Base-by-base conservation (phyloP, 2,797 vertebrate genomes). In the Aythya fuligula region DNA sequence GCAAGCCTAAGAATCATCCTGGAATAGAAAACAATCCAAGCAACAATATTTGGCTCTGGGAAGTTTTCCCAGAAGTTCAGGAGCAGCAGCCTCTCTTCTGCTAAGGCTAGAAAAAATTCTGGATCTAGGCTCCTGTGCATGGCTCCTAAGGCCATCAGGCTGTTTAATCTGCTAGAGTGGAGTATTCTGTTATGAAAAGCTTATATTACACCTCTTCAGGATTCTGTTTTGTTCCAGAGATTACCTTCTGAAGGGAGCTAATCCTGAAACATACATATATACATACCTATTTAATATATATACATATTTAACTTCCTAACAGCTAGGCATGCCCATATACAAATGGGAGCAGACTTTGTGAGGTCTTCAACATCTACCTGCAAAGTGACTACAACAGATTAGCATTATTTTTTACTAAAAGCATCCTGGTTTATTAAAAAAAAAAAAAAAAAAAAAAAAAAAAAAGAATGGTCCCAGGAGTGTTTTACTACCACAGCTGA, bases 11-110 rank as follows among this genome's bases (percentile, higher is more conserved):
- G 84, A 97, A 87, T 47, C 70, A 62, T 45, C 82, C 85, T 93
- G 94, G 89, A 95, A 95, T 72, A 91, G 89, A 89, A 96, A 94
- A 93, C 45, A 85, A 87, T 16, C 92, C 58, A 18, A 85, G 73
- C 78, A 77, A 87, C 75, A 84, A 53, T 72, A 84, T 85, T 81
- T 89, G 93, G 65, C 57, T 56, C 65, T 76, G 54, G 62, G 22
- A 71, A 77, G 67, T 38, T 77, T 87, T 94, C 75, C 90, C 93
- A 93, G 78, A 92, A 90, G 57, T 77, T 90, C 39, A 70, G 88
- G 38, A 61, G 38, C 20, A 67, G 61, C 17, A 79, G n/a, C 47
- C 43, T 66, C 60, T 18, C 34, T 72, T 75, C 80, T 4, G 1
- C 56, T 58, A 41, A 83, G 60, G 18, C 21, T 72, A 57, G 49